Base-by-base conservation (phyloP, 2,797 vertebrate genomes). In the Rhadinocentrus ornatus region DNA sequence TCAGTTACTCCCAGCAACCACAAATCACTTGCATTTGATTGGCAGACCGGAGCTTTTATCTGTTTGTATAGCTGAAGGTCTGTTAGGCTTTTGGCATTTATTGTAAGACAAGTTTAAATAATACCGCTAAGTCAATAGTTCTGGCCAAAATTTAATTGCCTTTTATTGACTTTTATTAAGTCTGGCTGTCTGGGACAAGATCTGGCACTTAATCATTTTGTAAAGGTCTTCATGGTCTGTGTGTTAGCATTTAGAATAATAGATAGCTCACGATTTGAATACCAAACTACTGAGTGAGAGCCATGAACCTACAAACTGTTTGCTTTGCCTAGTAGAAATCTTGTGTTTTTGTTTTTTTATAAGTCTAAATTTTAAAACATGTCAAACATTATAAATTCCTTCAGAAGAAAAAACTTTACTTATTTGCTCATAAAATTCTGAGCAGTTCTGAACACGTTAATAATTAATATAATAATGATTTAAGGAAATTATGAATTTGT, bases 1-100 rank as follows among this genome's bases (percentile, higher is more conserved):
- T 85, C 89, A 88, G 89, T 91, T 80, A 82, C 89, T 86, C 76
- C 39, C 73, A 70, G 89, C 88, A 91, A 91, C 87, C 84, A 73
- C 68, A 83, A 53, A 83, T 73, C 89, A 84, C 46, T 89, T 78
- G 78, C 48, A 22, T 41, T 32, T 84, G 85, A 92, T 61, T 86
- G 88, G 66, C 90, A 88, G 75, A 59, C 24, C 0, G 60, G 53
- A 32, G 66, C 74, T 50, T 84, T 85, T 71, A 62, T 85, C 39
- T 37, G 69, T 78, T 78, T 88, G 83, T 80, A 76, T 62, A 80
- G 82, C 75, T 10, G 53, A 69, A 77, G 70, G 75, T 66, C 77
- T 75, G 54, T 55, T 52, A 35, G 58, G 50, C 75, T 65, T 50
- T 59, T 64, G 52, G 82, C 53, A 68, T 82, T 83, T 61, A 72